phyloP scores from a whole-genome alignment of 2,797 vertebrate species.

The Fundulus diaphanus region DNA sequence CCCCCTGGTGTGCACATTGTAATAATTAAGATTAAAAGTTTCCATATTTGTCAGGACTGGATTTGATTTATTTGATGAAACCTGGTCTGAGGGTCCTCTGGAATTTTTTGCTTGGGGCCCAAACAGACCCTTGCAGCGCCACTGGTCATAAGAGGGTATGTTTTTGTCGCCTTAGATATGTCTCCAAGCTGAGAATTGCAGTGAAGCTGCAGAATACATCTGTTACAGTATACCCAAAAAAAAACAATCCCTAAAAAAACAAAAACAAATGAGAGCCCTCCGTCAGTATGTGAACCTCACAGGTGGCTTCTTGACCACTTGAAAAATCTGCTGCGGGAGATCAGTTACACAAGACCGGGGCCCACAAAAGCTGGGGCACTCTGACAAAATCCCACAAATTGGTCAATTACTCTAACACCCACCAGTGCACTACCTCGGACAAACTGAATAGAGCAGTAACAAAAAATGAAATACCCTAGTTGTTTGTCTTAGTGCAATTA shows the following conservation, averaged over 20 bases:
- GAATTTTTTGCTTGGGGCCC: too few relatives aligned
- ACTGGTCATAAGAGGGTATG: slow-evolving; percentile 31
- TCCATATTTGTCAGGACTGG: too few relatives aligned
- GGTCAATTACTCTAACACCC: slow-evolving; percentile 71
- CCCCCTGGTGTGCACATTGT: too few relatives aligned
- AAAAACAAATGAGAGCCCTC: slow-evolving; percentile 39
- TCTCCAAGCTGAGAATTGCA: slow-evolving; percentile 36
- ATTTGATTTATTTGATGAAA: too few relatives aligned
- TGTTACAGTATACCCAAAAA: slow-evolving; percentile 40
- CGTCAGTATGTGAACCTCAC: slow-evolving; percentile 46
- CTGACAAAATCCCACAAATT: slow-evolving; percentile 75
- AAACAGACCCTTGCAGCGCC: too few relatives aligned
- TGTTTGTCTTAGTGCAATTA: slow-evolving; percentile 81
- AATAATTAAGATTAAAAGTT: too few relatives aligned
- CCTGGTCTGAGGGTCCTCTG: too few relatives aligned
- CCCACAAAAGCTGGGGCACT: slow-evolving; percentile 55
- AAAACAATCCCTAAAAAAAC: too few relatives aligned
- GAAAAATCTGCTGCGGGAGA: slow-evolving; percentile 63
- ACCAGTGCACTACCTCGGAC: slow-evolving; percentile 61
- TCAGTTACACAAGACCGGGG: slow-evolving; percentile 54
- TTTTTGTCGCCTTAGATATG: slow-evolving; percentile 43
- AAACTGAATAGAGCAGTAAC: slow-evolving; percentile 71
- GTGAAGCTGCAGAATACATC: slow-evolving; percentile 48
- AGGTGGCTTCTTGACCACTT: slow-evolving; percentile 68
- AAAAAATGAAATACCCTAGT: slow-evolving; percentile 71